Base-by-base conservation (phyloP, 2,888 invertebrate species). In the Carterocephalus palaemon region DNA sequence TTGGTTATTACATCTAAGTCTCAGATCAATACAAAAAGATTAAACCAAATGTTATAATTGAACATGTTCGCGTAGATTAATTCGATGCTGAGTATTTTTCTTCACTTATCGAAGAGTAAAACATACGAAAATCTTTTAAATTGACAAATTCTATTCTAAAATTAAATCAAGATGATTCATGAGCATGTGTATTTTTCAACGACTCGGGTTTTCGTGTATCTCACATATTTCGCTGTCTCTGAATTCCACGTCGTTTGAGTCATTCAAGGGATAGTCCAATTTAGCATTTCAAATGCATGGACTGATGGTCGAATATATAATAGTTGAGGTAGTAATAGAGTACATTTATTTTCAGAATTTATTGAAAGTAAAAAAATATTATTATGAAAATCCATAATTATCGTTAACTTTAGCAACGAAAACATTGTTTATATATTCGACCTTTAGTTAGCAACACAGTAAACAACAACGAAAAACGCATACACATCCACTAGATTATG, bases 281-380 rank as follows among this genome's bases (percentile, higher is more conserved):
- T 57, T 53, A 50, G 64, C 78, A 75, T 75, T 72, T 71, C 60
- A 54, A 53, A 65, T 62, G 64, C 64, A 63, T 63, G 69, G 70
- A 70, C 67, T 57, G 54, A 52, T 13, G 22, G 46, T 24, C 45
- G 37, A 36, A 49, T 2, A 16, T 39, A 46, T 39, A 32, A n/a
- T n/a, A n/a, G n/a, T n/a, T n/a, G n/a, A n/a, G n/a, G n/a, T n/a
- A n/a, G n/a, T n/a, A n/a, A n/a, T n/a, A n/a, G n/a, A n/a, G n/a
- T n/a, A n/a, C n/a, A n/a, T n/a, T n/a, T n/a, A n/a, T n/a, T n/a
- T n/a, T n/a, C n/a, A n/a, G n/a, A n/a, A n/a, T n/a, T n/a, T n/a
- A n/a, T n/a, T n/a, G n/a, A n/a, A n/a, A n/a, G n/a, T n/a, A n/a
- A n/a, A n/a, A n/a, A n/a, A n/a, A n/a, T n/a, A n/a, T n/a, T n/a